phyloP scores from a whole-genome alignment of 2,113 vertebrate species.

The Saguinus midas region DNA sequence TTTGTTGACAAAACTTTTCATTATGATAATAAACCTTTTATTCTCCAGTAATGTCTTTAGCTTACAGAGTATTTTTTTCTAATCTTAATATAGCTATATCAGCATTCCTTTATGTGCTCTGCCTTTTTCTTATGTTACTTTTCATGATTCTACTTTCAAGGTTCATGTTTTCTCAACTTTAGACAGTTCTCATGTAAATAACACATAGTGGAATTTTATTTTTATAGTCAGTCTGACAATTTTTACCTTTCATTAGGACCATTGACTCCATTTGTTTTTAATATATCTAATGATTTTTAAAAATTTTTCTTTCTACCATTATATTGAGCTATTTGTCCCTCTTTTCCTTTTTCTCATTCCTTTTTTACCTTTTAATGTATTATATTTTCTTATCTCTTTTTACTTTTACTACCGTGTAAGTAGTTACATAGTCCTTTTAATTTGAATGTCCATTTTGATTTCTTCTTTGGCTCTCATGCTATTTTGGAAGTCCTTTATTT shows the following conservation, averaged over 20 bases:
- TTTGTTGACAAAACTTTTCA: not conserved
- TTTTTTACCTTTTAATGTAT: not conserved
- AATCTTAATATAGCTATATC: not conserved
- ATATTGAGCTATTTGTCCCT: not conserved
- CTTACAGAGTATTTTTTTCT: not conserved
- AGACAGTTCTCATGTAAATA: not conserved
- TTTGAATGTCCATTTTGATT: conserved; percentile 8
- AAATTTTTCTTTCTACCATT: not conserved
- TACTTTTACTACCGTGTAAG: not conserved
- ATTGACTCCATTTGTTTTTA: not conserved
- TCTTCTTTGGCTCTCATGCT: not conserved
- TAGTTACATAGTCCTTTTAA: not conserved
- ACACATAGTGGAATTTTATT: not conserved
- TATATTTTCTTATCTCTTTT: not conserved
- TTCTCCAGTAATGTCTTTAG: not conserved
- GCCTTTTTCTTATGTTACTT: not conserved
- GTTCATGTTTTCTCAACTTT: not conserved
- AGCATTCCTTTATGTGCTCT: not conserved
- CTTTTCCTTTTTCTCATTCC: not conserved
- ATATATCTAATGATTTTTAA: not conserved
- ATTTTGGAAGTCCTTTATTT: conserved; percentile 18
- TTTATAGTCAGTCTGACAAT: not conserved
- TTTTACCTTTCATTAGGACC: not conserved
- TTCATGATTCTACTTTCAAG: not conserved
- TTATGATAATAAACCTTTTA: not conserved